These are phyloP conservation scores for Cylindroiulus punctatus DNA, from an alignment of 2,888 invertebrate species.

Conservation along the genomic window DNA sequence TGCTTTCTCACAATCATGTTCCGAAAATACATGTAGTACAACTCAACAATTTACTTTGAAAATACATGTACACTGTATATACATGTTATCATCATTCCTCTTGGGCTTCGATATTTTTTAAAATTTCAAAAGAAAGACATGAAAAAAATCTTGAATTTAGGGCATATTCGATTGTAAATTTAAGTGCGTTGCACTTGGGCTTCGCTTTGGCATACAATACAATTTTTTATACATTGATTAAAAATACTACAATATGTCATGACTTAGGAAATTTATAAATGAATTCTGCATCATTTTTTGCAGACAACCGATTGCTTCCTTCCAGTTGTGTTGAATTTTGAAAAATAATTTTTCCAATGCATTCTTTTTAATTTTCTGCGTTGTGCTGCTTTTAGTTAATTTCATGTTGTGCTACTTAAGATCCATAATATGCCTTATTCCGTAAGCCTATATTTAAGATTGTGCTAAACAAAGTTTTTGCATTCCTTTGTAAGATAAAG, in stretches of 20 bases:
- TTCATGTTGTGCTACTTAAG: background rate
- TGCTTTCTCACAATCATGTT: too few species aligned
- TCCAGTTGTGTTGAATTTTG: background rate
- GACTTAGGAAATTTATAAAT: background rate
- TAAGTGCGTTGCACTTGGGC: background rate
- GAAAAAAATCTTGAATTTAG: background rate
- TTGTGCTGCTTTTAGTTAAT: background rate
- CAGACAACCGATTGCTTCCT: background rate
- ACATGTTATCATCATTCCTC: background rate
- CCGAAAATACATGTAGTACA: too few species aligned
- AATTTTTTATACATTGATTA: background rate
- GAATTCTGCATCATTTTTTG: background rate
- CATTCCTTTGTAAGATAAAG: conserved; percentile 52
- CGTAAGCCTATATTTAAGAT: conserved; percentile 12
- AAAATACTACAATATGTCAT: background rate
- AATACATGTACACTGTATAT: too few species aligned
- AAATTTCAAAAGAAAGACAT: background rate
- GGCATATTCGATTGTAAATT: too few species aligned
- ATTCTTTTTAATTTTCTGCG: background rate
- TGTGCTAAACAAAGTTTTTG: conserved; percentile 27
- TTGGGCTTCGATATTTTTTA: background rate
- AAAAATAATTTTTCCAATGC: background rate
- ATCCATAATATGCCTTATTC: background rate
- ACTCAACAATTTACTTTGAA: too few species aligned
- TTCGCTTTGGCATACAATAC: background rate